Evolutionary conservation across 2,113 vertebrate species (phyloP), one percentile per base, ranked within the genome.

Genomic region (Arenaria interpres): DNA sequence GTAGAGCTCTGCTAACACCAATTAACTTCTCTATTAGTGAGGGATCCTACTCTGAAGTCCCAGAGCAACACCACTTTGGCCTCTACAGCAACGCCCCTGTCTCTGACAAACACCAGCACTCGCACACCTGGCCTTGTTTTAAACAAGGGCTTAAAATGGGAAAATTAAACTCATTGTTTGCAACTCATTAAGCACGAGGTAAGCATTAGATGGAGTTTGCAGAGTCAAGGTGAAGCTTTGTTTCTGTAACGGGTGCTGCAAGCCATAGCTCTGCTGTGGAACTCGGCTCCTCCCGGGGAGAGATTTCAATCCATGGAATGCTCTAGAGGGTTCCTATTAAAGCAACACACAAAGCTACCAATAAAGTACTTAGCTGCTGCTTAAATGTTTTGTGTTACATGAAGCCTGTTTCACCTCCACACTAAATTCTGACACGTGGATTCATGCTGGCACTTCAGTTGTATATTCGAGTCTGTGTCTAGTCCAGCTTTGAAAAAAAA

Each of bases 391-490:
- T 56, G 10, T 14, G 24, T 66, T 23, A 24, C n/a, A 24, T 2
- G 20, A 27, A 74, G 33, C 21, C 72, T 32, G 27, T 27, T 80
- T 60, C 80, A 73, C 54, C n/a, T 53, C 59, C 45, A 23, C 12
- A 1, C 12, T 4, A 2, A 75, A 25, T 39, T 37, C 24, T 20
- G 15, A 45, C 4, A 7, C 3, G 22, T 6, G 27, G 20, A n/a
- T 35, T 80, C n/a, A 60, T 45, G 41, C 35, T 80, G 45, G 24
- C 46, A 54, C 30, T 53, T 7, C 20, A 25, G 23, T 7, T 60
- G 7, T 20, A 8, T 7, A 12, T 25, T 41, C n/a, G 7, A 19
- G 16, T 4, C 57, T 14, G 18, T 9, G 10, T 20, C 41, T 41
- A 14, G 3, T 43, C 43, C 57, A 7, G 3, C 56, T 43, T 53